Base-by-base conservation (phyloP, 2,113 vertebrate species). In the Otus sunia region DNA sequence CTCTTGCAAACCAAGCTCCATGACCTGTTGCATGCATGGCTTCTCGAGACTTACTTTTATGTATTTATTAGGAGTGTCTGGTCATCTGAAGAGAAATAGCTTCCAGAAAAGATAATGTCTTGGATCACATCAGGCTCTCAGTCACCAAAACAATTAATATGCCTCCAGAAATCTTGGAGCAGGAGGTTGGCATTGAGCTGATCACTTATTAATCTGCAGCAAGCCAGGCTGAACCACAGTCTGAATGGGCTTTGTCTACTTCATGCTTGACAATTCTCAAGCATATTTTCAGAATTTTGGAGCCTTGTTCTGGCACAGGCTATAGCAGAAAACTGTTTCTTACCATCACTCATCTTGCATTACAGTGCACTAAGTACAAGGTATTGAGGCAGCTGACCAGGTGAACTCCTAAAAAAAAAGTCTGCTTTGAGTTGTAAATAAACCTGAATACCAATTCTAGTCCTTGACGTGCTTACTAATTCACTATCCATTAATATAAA, bases 291-390 rank as follows among this genome's bases (percentile, higher is more conserved):
- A 15, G 39, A 52, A 12, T 23, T 74, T 1, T 37, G 26, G 34
- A 82, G 25, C 16, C 12, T 53, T 67, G 9, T 3, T 47, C 45
- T 76, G 69, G 50, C 50, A 63, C 23, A 43, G 45, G 10, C 43
- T 49, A 0, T 1, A 53, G 77, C 22, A 80, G 34, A n/a, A 73
- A 50, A 27, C 6, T 29, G 60, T 47, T 36, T 3, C 30, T 69
- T 9, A 2, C 10, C 1, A 11, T 30, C 17, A 2, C 25, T 79
- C 18, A 23, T 17, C 29, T 59, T 0, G 1, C 16, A 5, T 21
- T 49, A 4, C 5, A 18, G 34, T 14, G 49, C 22, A 5, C 8
- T 8, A n/a, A n/a, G 4, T 27, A 3, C 1, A 6, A 45, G 29
- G 7, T 49, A 12, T 30, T 10, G 6, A 52, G n/a, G 53, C 58